Conservation (phyloP, 2,888 invertebrate species). For the Polietes domitor region DNA sequence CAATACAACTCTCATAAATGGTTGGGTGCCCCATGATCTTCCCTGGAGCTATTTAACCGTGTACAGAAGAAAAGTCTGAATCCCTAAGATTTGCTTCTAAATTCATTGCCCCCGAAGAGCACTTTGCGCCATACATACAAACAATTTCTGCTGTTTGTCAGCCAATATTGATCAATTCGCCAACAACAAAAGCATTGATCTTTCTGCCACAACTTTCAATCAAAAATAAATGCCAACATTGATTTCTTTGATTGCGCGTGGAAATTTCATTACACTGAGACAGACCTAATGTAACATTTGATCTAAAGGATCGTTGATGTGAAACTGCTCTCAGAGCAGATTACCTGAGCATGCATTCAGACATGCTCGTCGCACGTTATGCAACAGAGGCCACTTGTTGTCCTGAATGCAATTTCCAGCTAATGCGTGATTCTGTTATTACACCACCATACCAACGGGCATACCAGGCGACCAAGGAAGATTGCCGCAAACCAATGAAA, state of each 20-base stretch:
- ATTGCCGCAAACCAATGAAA: slow-evolving; percentile 38
- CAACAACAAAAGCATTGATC: neutral
- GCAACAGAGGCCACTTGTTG: neutral
- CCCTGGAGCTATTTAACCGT: no score
- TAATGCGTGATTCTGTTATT: slow-evolving; percentile 60
- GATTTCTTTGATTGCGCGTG: neutral
- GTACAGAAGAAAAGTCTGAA: no score
- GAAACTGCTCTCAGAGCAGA: neutral
- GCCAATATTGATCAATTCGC: neutral
- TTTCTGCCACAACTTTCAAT: slow-evolving; percentile 13
- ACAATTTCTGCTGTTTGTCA: no score
- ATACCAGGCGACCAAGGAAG: slow-evolving; percentile 11
- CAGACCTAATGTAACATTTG: neutral
- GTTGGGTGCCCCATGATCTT: no score
- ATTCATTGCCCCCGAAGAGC: no score
- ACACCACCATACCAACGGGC: slow-evolving; percentile 34
- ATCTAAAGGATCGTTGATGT: neutral
- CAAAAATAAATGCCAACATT: neutral
- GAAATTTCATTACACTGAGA: neutral
- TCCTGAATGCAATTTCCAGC: neutral
- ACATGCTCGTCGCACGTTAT: neutral
- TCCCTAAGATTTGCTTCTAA: no score
- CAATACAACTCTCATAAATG: no score
- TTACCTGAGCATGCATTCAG: neutral
- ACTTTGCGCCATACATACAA: no score